Percentiles rank a stretch among this genome's conserved stretches.
Evolutionary conservation across 2,888 invertebrate genomes (phyloP).

Genomic region (Scaptodrosophila latifasciaeformis): DNA sequence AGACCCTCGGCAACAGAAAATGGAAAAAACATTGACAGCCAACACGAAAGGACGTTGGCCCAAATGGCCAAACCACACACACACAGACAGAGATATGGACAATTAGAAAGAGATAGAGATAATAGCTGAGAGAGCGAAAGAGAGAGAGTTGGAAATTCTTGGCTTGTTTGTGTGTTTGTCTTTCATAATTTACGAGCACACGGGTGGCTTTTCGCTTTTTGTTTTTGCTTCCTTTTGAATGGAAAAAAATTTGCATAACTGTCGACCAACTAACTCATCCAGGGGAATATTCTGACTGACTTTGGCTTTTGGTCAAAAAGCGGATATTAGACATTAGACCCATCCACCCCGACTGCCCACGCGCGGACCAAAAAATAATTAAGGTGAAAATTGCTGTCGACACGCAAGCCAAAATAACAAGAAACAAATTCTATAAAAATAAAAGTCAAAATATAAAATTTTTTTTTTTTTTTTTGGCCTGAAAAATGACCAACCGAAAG

Average conservation of each 20-base stretch:
- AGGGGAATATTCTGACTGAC: slow-evolving; percentile 2
- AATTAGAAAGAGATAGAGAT: too few relatives aligned
- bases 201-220: slow-evolving; percentile 39
- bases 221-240: slow-evolving; percentile 27
- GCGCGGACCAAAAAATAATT: slow-evolving; percentile 50
- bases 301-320: slow-evolving; percentile 16
- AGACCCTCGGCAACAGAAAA: slow-evolving; percentile 33
- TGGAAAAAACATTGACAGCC: slow-evolving; percentile 35
- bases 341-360: not conserved
- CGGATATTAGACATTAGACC: slow-evolving; percentile 63
- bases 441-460: not conserved
- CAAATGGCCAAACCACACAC: slow-evolving; percentile 48
- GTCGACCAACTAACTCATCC: too few relatives aligned
- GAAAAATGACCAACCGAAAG: not conserved
- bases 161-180: slow-evolving; percentile 25
- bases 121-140: too few relatives aligned
- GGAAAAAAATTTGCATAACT: slow-evolving; percentile 70
- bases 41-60: slow-evolving; percentile 63
- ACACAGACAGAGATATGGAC: slow-evolving; percentile 5
- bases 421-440: not conserved
- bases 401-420: slow-evolving; percentile 47
- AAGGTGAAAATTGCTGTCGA: slow-evolving; percentile 68
- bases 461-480: too few relatives aligned
- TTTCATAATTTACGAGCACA: slow-evolving; percentile 62
- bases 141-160: not conserved